phyloP scores from a whole-genome alignment of 2,113 vertebrate genomes.

The Gasterosteus aculeatus region DNA sequence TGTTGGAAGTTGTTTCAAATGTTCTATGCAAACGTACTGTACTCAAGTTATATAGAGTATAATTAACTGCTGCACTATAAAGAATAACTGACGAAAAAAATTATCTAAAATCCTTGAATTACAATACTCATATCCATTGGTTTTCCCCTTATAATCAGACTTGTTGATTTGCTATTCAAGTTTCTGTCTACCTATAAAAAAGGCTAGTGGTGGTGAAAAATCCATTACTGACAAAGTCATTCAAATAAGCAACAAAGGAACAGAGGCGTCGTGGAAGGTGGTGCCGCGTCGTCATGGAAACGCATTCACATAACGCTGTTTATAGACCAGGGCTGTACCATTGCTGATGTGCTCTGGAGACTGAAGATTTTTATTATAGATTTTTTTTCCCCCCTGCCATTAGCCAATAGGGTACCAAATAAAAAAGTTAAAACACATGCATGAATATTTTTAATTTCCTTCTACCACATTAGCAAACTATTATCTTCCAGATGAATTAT shows the following conservation, averaged over 20 bases:
- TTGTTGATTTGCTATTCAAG: neutral
- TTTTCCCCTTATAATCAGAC: neutral
- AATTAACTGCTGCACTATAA: neutral
- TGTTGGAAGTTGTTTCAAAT: neutral
- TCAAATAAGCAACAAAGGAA: conserved; percentile 24
- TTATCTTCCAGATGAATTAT: neutral
- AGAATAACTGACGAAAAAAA: neutral
- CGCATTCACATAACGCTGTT: conserved; percentile 19
- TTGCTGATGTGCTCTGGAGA: neutral
- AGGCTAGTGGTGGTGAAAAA: neutral
- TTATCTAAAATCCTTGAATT: neutral
- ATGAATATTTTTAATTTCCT: neutral
- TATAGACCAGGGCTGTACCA: neutral
- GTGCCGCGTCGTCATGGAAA: conserved; percentile 22
- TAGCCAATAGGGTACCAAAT: neutral
- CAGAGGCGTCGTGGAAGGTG: conserved; percentile 15
- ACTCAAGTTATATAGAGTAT: neutral
- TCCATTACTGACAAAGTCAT: conserved; percentile 11
- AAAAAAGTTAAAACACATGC: no score
- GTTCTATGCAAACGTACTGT: neutral
- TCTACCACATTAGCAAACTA: neutral
- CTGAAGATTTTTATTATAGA: no score
- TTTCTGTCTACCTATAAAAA: neutral
- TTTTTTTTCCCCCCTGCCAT: neutral
- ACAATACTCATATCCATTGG: neutral